Evolutionary conservation across 2,797 vertebrate genomes (phyloP).

Genomic region (Artibeus lituratus): DNA sequence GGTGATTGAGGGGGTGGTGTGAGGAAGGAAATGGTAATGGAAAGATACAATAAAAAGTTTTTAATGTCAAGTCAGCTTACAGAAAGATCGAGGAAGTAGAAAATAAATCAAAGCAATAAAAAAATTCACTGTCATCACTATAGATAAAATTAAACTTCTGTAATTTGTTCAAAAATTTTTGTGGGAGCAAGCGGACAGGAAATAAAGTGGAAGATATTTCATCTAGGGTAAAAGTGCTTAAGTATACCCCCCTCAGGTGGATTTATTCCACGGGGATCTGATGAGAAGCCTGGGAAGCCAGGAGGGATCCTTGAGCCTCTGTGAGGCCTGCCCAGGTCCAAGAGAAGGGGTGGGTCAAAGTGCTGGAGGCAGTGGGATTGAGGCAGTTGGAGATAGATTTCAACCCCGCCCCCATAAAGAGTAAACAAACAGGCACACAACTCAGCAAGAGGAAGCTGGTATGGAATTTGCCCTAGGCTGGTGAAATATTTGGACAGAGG

Average conservation of each 20-base stretch:
- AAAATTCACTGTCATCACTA: not conserved
- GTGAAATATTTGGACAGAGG: not conserved
- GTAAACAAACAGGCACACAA: not conserved
- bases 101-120: not conserved
- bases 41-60: not conserved
- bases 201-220: not conserved
- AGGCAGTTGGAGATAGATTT: not conserved
- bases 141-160: not conserved
- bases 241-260: not conserved
- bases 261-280: not conserved
- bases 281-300: not conserved
- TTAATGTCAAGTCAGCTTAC: not conserved
- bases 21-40: not conserved
- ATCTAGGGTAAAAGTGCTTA: not conserved
- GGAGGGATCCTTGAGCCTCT: not conserved
- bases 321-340: not conserved
- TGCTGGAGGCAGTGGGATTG: not conserved
- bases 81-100: not conserved
- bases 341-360: not conserved
- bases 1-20: not conserved
- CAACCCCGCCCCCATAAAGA: not conserved
- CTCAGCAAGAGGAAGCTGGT: not conserved
- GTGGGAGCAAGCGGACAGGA: not conserved
- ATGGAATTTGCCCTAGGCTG: not conserved
- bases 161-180: not conserved